Evolutionary conservation across 2,797 vertebrate species (phyloP).

Genomic region (Syndactyla subalaris): DNA sequence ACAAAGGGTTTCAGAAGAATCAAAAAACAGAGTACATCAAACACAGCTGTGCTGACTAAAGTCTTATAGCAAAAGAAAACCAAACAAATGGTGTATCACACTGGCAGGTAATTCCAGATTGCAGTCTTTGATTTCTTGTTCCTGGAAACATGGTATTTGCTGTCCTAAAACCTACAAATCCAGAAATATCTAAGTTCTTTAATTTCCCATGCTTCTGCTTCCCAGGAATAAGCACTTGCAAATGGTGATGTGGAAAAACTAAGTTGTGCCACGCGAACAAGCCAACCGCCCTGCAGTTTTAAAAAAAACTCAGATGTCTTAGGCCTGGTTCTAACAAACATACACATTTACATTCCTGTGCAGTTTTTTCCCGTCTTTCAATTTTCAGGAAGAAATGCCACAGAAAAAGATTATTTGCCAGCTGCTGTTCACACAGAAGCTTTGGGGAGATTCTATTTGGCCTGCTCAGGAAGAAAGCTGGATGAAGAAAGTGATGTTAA

Average conservation of each 20-base stretch:
- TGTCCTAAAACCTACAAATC: not conserved
- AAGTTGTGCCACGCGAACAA: not conserved
- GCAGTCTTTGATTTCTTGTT: conserved; percentile 23
- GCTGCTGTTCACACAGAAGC: not conserved
- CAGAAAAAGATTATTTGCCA: not conserved
- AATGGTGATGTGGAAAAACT: not conserved
- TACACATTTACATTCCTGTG: fast-evolving
- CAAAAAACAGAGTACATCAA: not conserved
- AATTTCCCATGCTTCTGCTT: not conserved
- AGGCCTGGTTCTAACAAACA: not conserved
- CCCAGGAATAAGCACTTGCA: not conserved
- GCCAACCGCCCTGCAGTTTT: not conserved
- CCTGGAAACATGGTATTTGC: not conserved
- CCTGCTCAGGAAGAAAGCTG: not conserved
- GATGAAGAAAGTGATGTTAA: not conserved
- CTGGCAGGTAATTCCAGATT: conserved; percentile 24
- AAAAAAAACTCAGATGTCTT: not conserved
- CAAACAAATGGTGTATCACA: not conserved
- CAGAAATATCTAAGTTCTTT: not conserved
- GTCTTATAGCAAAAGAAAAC: not conserved
- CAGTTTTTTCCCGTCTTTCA: not conserved
- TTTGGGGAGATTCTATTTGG: not conserved
- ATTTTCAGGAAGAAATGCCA: not conserved
- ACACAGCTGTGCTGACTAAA: not conserved
- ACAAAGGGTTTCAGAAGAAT: not conserved